Percentiles rank a stretch among this genome's conserved stretches.
phyloP scores from a whole-genome alignment of 1,140 invertebrate species.

The Danaus melanippus region DNA sequence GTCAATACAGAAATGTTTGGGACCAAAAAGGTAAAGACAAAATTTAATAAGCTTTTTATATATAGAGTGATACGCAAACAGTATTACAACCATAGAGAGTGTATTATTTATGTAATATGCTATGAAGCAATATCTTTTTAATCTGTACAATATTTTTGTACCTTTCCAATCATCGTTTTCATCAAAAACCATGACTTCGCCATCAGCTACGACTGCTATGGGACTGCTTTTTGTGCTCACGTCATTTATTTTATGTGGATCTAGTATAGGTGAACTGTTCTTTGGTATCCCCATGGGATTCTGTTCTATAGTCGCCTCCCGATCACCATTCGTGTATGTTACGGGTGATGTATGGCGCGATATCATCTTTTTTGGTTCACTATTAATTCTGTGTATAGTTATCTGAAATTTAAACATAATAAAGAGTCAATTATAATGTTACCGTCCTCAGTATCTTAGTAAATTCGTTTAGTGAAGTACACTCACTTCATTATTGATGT shows the following conservation, averaged over 20 bases:
- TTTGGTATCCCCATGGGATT: slow-evolving; percentile 61
- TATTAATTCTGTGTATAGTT: slow-evolving; percentile 58
- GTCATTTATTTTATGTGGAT: slow-evolving; percentile 58
- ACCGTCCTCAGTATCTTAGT: not conserved
- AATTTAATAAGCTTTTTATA: no score
- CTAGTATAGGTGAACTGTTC: slow-evolving; percentile 71
- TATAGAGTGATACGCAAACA: no score
- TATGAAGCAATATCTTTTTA: no score
- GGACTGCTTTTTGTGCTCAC: slow-evolving; percentile 65
- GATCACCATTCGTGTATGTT: slow-evolving; percentile 62
- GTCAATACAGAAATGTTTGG: no score
- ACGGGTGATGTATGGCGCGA: slow-evolving; percentile 72
- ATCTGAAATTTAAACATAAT: slow-evolving; percentile 40
- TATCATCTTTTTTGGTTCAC: slow-evolving; percentile 64
- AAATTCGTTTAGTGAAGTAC: not conserved
- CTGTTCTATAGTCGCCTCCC: slow-evolving; percentile 38
- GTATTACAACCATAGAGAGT: no score
- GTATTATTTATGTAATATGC: no score
- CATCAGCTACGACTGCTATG: slow-evolving; percentile 75
- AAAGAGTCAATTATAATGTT: not conserved
- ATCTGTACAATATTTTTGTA: slow-evolving; percentile 13
- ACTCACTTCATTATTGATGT: slow-evolving; percentile 51
- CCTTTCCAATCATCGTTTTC: slow-evolving; percentile 83
- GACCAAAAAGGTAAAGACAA: no score
- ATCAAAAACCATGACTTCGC: slow-evolving; percentile 86